phyloP scores from a whole-genome alignment of 2,797 vertebrate genomes.

The Channa striata region DNA sequence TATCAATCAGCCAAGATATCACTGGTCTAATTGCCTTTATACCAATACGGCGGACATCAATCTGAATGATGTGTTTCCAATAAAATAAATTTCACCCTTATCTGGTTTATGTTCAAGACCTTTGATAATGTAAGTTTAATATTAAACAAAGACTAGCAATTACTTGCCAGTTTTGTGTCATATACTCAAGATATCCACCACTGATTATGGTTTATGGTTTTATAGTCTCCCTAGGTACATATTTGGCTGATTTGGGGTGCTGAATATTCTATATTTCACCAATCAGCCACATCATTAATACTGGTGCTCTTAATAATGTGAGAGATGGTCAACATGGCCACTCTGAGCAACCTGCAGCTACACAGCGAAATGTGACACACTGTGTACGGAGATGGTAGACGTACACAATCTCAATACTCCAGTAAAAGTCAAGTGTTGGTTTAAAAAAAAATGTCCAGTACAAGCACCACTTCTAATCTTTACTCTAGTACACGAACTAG shows the following conservation, averaged over 20 bases:
- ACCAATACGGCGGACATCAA: slow-evolving; percentile 6
- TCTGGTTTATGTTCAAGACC: slow-evolving; percentile 57
- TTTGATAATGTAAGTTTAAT: slow-evolving; percentile 67
- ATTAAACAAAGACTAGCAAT: slow-evolving; percentile 14
- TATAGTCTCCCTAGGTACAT: neutral
- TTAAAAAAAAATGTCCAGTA: too few relatives aligned
- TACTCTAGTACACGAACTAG: too few relatives aligned
- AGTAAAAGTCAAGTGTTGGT: too few relatives aligned
- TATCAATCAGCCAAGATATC: slow-evolving; percentile 7
- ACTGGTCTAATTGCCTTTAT: neutral
- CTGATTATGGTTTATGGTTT: neutral
- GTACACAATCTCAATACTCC: too few relatives aligned
- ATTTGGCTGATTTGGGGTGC: neutral
- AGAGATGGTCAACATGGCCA: too few relatives aligned
- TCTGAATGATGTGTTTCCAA: slow-evolving; percentile 27
- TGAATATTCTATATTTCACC: too few relatives aligned
- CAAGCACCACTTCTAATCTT: too few relatives aligned
- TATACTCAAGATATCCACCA: neutral
- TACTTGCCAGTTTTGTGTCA: neutral
- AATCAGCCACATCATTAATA: too few relatives aligned
- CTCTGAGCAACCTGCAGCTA: too few relatives aligned
- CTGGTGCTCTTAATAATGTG: too few relatives aligned
- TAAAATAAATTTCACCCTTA: slow-evolving; percentile 54
- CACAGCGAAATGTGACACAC: too few relatives aligned
- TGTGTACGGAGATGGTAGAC: too few relatives aligned